phyloP scores from a whole-genome alignment of 2,888 invertebrate species.

The Nemotelus pantherinus region DNA sequence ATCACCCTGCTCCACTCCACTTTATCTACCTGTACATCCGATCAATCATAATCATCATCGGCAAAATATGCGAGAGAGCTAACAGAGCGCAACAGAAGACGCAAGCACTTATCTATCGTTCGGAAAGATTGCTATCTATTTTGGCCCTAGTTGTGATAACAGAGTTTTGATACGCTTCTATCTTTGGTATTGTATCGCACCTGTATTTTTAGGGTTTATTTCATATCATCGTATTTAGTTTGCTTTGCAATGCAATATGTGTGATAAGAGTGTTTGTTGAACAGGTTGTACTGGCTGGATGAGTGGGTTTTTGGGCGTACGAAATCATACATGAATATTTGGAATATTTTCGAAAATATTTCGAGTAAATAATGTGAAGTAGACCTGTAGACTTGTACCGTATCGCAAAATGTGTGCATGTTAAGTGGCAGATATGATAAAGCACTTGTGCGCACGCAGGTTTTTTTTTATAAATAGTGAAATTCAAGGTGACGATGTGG shows the following conservation, averaged over 20 bases:
- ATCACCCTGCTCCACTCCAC: too few species aligned
- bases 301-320: too few species aligned
- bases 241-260: neutral
- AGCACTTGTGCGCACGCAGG: neutral
- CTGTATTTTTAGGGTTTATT: slow-evolving; percentile 10
- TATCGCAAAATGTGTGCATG: neutral
- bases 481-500: neutral
- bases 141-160: neutral
- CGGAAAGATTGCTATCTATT: slow-evolving; percentile 13
- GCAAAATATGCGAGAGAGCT: neutral
- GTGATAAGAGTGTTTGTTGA: neutral
- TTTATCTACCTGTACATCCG: too few species aligned
- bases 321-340: neutral
- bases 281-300: too few species aligned
- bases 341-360: slow-evolving; percentile 15
- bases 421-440: neutral
- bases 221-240: neutral
- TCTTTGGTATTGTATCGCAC: neutral
- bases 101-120: slow-evolving; percentile 1
- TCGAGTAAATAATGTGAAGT: neutral
- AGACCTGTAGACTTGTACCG: too few species aligned
- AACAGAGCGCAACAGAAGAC: neutral
- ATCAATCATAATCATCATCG: neutral
- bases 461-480: neutral
- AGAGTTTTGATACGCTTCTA: neutral